Conservation (phyloP, 2,888 invertebrate genomes). For the Perizoma flavofasciatum region DNA sequence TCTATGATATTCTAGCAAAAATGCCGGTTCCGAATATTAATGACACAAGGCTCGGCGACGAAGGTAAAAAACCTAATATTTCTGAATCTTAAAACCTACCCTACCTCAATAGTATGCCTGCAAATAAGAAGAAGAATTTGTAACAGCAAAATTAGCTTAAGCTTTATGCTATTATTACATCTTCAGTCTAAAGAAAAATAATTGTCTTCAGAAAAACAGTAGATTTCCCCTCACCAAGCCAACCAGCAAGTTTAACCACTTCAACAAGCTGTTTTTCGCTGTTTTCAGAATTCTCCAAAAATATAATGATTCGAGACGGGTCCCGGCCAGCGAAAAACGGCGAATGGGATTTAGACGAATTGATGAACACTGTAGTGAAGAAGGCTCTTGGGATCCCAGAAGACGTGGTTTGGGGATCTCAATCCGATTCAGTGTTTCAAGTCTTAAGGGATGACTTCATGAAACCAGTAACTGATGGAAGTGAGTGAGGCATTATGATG, state of each 20-base stretch:
- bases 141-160: no score
- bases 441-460: slow-evolving; percentile 88
- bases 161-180: no score
- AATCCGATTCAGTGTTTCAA: slow-evolving; percentile 84
- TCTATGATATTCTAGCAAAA: slow-evolving; percentile 90
- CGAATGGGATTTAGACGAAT: slow-evolving; percentile 57
- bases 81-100: no score
- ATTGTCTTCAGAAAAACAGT: no score
- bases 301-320: slow-evolving; percentile 62
- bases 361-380: slow-evolving; percentile 90
- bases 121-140: no score
- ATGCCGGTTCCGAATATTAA: slow-evolving; percentile 44
- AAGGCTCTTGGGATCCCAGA: slow-evolving; percentile 86
- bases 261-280: no score
- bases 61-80: slow-evolving; percentile 43
- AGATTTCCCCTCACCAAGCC: not conserved
- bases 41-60: slow-evolving; percentile 49
- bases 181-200: no score
- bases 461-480: slow-evolving; percentile 88
- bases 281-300: slow-evolving; percentile 59
- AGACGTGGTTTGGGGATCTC: slow-evolving; percentile 86
- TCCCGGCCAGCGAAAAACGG: slow-evolving; percentile 47
- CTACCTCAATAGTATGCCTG: no score
- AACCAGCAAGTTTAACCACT: no score
- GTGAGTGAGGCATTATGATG: slow-evolving; percentile 46